phyloP scores from a whole-genome alignment of 2,113 vertebrate genomes.

The Carassius carassius region DNA sequence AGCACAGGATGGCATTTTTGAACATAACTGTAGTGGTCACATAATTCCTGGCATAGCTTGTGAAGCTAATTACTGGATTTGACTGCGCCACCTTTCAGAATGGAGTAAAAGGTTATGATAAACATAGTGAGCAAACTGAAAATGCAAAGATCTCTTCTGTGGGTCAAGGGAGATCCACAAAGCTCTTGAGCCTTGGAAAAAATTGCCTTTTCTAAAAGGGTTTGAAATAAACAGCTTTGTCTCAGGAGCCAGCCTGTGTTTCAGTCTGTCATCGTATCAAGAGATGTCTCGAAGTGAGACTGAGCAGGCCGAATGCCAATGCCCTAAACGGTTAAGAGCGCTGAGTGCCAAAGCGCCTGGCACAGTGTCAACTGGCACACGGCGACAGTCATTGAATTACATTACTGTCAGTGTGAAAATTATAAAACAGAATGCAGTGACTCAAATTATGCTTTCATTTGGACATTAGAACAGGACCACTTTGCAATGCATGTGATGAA shows the following conservation, averaged over 20 bases:
- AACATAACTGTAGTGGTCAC: background rate
- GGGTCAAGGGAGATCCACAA: conserved; percentile 33
- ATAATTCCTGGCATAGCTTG: conserved; percentile 20
- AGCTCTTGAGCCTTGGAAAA: conserved; percentile 37
- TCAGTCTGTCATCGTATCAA: conserved; percentile 45
- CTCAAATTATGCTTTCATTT: conserved; percentile 65
- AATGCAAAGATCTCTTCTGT: conserved; percentile 17
- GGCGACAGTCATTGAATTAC: conserved; percentile 62
- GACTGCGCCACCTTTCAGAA: conserved; percentile 12
- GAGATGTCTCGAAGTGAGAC: conserved; percentile 59
- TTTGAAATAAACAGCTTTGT: conserved; percentile 58
- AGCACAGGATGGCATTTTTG: background rate
- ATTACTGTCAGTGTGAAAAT: conserved; percentile 71
- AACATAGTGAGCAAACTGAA: conserved; percentile 41
- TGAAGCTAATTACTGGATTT: conserved; percentile 26
- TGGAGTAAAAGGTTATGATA: conserved; percentile 32
- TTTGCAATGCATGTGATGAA: conserved; percentile 61
- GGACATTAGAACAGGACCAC: conserved; percentile 55
- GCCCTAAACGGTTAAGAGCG: conserved; percentile 75
- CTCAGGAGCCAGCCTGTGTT: conserved; percentile 32
- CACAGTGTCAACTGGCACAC: conserved; percentile 71
- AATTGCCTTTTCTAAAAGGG: conserved; percentile 39
- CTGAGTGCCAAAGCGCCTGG: conserved; percentile 71
- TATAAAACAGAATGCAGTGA: conserved; percentile 62
- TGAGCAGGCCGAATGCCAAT: conserved; percentile 66